Conservation (phyloP, 2,113 vertebrate species). For the Myanophis thanlyinensis region DNA sequence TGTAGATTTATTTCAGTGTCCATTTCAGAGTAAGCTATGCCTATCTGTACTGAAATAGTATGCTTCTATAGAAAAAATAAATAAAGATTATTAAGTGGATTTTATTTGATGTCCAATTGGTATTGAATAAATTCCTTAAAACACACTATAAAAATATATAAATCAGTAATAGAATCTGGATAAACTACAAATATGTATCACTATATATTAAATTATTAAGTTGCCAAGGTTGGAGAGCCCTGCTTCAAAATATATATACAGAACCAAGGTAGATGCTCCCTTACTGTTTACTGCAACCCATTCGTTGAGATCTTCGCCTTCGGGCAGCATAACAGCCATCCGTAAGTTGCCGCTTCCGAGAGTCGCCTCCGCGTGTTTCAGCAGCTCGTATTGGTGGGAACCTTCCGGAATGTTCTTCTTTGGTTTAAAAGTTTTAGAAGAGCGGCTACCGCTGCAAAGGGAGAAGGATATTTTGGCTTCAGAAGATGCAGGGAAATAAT, state of each 20-base stretch:
- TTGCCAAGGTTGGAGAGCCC: too few species aligned
- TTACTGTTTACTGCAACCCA: constrained; percentile 90
- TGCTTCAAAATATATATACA: neutral
- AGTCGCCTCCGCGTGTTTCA: constrained; percentile 85
- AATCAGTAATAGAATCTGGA: neutral
- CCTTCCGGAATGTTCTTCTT: constrained; percentile 89
- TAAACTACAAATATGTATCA: neutral
- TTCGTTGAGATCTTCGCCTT: constrained; percentile 84
- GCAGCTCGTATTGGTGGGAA: constrained; percentile 84
- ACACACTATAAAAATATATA: neutral
- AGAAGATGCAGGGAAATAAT: neutral
- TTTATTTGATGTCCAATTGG: neutral
- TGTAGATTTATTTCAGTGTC: neutral
- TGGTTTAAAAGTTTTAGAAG: constrained; percentile 88
- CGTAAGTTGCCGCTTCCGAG: constrained; percentile 84
- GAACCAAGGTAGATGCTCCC: constrained; percentile 32
- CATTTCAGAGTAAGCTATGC: neutral
- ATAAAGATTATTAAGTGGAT: neutral
- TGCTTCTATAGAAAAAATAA: neutral
- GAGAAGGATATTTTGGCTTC: neutral
- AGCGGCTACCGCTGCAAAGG: constrained; percentile 78
- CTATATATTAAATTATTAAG: too few species aligned
- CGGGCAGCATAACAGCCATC: constrained; percentile 85
- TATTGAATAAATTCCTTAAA: neutral
- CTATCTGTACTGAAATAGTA: neutral